Evolutionary conservation across 2,113 vertebrate genomes (phyloP).

Genomic region (Amazona vittata): DNA sequence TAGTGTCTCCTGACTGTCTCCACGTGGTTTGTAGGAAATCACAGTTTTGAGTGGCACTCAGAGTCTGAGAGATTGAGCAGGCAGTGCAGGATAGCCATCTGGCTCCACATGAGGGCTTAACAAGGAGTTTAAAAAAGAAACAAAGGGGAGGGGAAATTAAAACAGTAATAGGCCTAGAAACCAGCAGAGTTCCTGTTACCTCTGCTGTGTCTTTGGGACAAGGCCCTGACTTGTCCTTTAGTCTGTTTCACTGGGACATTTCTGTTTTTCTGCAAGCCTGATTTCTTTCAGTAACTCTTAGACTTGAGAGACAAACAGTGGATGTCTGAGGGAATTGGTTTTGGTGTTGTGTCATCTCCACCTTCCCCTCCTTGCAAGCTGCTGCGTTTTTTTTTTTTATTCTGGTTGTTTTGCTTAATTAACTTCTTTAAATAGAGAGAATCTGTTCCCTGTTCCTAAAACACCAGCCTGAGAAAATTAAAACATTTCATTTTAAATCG

Average conservation of each 20-base stretch:
- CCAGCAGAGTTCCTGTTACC: not conserved
- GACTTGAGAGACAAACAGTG: not conserved
- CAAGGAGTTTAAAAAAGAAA: fast-evolving
- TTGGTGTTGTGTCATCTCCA: not conserved
- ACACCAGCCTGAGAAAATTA: slow-evolving; percentile 1
- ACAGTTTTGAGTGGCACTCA: not conserved
- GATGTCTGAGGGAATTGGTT: not conserved
- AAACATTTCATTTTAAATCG: slow-evolving; percentile 30
- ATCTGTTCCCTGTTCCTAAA: slow-evolving; percentile 31
- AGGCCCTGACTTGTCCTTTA: not conserved
- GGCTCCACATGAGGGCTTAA: not conserved
- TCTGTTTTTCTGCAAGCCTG: not conserved
- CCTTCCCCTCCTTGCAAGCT: not conserved
- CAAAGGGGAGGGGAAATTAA: not conserved
- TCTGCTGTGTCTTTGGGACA: not conserved
- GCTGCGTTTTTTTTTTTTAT: not conserved
- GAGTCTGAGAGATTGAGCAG: not conserved
- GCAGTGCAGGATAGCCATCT: not conserved
- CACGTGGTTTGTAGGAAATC: not conserved
- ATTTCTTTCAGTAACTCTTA: not conserved
- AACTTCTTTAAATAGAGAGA: slow-evolving; percentile 1
- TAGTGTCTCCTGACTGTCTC: not conserved
- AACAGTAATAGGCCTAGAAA: not conserved
- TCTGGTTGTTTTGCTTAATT: slow-evolving; percentile 13
- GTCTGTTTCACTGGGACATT: not conserved